Base-by-base conservation (phyloP, 2,797 vertebrate species). In the Lutjanus argentimaculatus region DNA sequence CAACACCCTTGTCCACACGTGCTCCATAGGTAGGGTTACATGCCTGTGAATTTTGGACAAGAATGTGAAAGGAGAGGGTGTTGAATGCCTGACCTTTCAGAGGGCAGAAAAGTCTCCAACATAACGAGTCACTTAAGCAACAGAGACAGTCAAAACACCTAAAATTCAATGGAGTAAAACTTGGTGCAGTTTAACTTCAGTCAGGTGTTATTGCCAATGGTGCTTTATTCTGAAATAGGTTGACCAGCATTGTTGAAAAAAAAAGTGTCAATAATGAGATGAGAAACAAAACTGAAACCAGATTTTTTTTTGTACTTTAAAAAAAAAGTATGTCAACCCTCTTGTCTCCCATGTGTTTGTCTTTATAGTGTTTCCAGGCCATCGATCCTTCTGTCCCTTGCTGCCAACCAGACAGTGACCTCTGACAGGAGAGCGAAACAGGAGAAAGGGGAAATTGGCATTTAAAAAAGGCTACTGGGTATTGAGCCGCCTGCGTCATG, bases 401-500 rank as follows among this genome's bases (percentile, higher is more conserved):
- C 57, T 77, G 63, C 49, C 72, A 79, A 74, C 71, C 77, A 61
- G 9, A 55, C 71, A 0, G 65, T 82, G 87, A 92, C 86, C 82
- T 61, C 74, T 86, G 80, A 88, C 72, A 36, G 69, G 48, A 81
- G 74, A 88, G 86, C 80, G 83, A 86, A 91, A 89, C 72, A 52
- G 62, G 65, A 91, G 84, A 84, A 85, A 83, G 81, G 70, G 83
- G 83, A 90, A 85, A 83, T 81, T 80, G 59, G 51, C 73, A 69
- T 89, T 88, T 83, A 58, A 85, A 89, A 73, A 73, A 67, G 80
- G 77, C 82, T 81, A 75, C 64, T 21, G 84, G 84, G 73, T 75
- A 79, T 85, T 42, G 77, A 82, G 65, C 80, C 16, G 87, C 82
- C 82, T 66, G 81, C 79, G 58, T 87, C 83, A 93, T 96, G 88